phyloP scores from a whole-genome alignment of 2,113 vertebrate species.

The Bubo blakistoni region DNA sequence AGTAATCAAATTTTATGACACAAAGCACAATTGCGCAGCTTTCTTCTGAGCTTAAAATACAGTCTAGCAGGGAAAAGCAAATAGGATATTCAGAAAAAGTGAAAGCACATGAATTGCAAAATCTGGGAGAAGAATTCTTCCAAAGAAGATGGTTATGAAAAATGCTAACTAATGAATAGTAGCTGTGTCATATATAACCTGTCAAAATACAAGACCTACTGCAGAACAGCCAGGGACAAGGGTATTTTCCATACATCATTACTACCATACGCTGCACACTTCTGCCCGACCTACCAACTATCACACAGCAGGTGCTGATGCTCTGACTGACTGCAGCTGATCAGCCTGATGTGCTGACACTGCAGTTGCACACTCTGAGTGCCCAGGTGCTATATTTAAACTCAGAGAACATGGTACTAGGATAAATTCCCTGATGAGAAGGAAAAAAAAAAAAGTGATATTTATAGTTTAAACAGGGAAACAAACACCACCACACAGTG shows the following conservation, averaged over 20 bases:
- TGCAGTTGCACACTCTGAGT: not conserved
- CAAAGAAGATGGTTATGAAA: not conserved
- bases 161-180: not conserved
- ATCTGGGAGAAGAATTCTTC: not conserved
- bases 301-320: not conserved
- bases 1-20: not conserved
- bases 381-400: not conserved
- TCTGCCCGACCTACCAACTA: not conserved
- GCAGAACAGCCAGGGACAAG: not conserved
- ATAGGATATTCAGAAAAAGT: not conserved
- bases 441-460: not conserved
- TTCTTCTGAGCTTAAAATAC: not conserved
- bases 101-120: not conserved
- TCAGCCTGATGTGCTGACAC: not conserved
- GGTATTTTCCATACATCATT: not conserved
- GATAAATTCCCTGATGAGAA: not conserved
- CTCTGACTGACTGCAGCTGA: not conserved
- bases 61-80: not conserved
- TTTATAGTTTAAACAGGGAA: not conserved
- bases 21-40: not conserved
- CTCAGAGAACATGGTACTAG: not conserved
- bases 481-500: not conserved
- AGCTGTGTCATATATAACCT: not conserved
- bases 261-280: accelerated
- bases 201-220: not conserved